phyloP scores from a whole-genome alignment of 2,888 invertebrate species.

The Timema cristinae region DNA sequence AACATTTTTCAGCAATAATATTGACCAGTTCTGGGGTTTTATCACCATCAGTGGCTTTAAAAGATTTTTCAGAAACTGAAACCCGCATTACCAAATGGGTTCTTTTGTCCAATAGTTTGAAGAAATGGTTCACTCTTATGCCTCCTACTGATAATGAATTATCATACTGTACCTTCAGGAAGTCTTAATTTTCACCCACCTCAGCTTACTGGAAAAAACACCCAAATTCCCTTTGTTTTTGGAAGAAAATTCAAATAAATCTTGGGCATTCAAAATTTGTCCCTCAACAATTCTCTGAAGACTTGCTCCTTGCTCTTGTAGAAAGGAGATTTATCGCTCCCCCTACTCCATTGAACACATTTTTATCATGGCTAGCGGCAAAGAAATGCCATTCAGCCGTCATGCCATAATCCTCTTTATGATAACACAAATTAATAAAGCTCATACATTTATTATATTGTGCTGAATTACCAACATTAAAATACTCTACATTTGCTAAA shows the following conservation, averaged over 20 bases:
- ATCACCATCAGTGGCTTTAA: too few relatives aligned
- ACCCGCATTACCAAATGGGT: too few relatives aligned
- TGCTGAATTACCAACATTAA: background rate
- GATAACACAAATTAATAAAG: conserved; percentile 2
- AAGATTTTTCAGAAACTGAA: too few relatives aligned
- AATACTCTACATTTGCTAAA: background rate
- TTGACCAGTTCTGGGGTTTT: too few relatives aligned
- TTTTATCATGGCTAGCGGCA: conserved; percentile 11
- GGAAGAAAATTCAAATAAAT: conserved; percentile 9
- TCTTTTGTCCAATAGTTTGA: too few relatives aligned
- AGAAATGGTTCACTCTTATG: too few relatives aligned
- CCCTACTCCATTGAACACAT: background rate
- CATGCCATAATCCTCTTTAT: background rate
- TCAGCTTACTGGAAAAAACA: background rate
- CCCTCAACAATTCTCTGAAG: conserved; percentile 8
- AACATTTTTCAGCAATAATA: too few relatives aligned
- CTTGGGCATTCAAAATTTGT: background rate
- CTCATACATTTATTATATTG: background rate
- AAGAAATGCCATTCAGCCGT: conserved; percentile 5
- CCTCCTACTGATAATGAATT: too few relatives aligned
- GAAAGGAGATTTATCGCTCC: background rate
- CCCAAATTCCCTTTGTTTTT: too few relatives aligned
- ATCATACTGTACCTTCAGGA: too few relatives aligned
- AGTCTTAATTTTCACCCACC: too few relatives aligned
- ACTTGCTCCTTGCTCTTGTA: conserved; percentile 7